These are phyloP conservation scores for Nebria salina DNA, from an alignment of 2,888 invertebrate genomes.

Conservation along the genomic window DNA sequence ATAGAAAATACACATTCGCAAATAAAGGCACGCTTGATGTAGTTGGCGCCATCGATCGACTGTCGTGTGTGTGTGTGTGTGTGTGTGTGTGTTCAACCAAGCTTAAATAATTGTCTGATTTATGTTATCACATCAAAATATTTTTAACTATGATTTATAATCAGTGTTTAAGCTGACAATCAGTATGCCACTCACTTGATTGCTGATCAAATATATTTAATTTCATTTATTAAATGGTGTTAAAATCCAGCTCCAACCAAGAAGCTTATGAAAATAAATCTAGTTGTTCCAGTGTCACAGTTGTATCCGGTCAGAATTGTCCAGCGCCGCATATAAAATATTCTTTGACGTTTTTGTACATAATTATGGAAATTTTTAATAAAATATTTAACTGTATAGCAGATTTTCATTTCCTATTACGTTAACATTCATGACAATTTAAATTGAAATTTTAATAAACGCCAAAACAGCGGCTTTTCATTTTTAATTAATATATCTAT, in stretches of 20 bases:
- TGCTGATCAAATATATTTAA: background rate
- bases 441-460: slow-evolving; percentile 46
- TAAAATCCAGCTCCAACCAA: background rate
- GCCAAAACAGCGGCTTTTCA: slow-evolving; percentile 19
- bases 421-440: slow-evolving; percentile 43
- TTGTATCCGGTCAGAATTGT: too few species aligned
- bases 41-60: background rate
- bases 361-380: slow-evolving; percentile 46
- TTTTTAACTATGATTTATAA: slow-evolving; percentile 41
- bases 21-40: background rate
- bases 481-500: background rate
- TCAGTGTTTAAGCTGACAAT: slow-evolving; percentile 12
- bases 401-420: slow-evolving; percentile 38
- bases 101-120: slow-evolving; percentile 39
- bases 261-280: too few species aligned
- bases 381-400: slow-evolving; percentile 45
- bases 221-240: background rate
- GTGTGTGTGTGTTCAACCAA: slow-evolving; percentile 6
- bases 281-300: too few species aligned
- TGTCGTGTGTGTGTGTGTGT: background rate
- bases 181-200: background rate
- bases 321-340: too few species aligned
- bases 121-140: slow-evolving; percentile 32
- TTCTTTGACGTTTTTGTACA: background rate
- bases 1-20: background rate